Evolutionary conservation across 1,140 invertebrate species (phyloP).

Genomic region (Euborellia annulipes): DNA sequence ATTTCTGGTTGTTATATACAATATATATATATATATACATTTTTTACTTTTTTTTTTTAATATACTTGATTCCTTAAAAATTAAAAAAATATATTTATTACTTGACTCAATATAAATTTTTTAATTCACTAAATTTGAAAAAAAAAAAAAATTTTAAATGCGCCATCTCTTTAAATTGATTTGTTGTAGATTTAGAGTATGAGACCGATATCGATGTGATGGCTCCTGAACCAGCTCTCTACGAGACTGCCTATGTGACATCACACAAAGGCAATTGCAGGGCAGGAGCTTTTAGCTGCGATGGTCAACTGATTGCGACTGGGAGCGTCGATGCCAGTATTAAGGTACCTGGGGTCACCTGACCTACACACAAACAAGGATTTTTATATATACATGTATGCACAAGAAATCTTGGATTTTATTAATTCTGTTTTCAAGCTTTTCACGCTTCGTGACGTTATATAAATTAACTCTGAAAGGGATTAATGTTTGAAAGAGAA

Average conservation of each 20-base stretch:
- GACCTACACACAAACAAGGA: not conserved
- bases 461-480: no score
- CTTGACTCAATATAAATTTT: not conserved
- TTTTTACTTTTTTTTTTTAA: no score
- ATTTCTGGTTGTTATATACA: no score
- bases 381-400: not conserved
- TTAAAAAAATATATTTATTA: conserved; percentile 4
- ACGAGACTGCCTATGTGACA: conserved; percentile 97
- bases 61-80: no score
- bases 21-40: no score
- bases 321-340: conserved; percentile 97
- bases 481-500: no score
- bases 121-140: no score
- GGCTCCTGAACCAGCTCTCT: conserved; percentile 85
- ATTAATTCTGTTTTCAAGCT: not conserved
- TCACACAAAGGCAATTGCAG: conserved; percentile 94
- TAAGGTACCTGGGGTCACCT: conserved; percentile 40
- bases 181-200: conserved; percentile 71
- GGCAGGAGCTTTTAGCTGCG: conserved; percentile 83
- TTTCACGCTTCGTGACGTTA: no score
- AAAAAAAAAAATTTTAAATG: conserved; percentile 3
- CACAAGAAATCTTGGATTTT: not conserved
- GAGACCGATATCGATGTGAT: conserved; percentile 81
- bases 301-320: conserved; percentile 93
- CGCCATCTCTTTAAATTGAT: no score